A percentile compares a stretch with the other conserved stretches of the same genome.
Evolutionary conservation across 2,113 vertebrate genomes (phyloP).

Genomic region (Passer domesticus): DNA sequence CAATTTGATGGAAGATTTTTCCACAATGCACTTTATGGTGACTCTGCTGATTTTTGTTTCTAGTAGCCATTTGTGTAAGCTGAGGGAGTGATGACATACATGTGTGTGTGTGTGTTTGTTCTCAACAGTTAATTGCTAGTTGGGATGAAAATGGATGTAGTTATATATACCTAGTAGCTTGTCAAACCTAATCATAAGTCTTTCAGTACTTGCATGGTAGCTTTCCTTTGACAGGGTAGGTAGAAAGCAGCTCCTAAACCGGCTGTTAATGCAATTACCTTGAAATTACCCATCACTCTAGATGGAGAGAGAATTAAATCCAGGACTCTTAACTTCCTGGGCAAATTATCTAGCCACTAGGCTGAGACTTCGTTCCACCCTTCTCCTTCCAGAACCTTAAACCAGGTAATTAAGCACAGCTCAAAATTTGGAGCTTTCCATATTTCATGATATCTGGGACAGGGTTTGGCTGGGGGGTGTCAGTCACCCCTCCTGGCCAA

Average conservation of each 20-base stretch:
- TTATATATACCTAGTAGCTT: background rate
- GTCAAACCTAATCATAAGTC: background rate
- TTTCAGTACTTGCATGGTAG: background rate
- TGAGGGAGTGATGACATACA: background rate
- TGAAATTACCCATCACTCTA: background rate
- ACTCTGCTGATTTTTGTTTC: background rate
- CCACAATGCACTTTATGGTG: background rate
- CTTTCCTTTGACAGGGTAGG: background rate
- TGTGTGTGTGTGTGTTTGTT: background rate
- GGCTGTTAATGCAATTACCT: background rate
- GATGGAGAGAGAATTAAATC: background rate
- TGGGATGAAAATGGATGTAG: background rate
- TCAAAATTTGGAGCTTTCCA: background rate
- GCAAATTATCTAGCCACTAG: background rate
- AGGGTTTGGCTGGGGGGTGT: background rate
- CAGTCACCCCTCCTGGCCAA: background rate
- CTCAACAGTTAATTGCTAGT: background rate
- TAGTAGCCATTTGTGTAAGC: background rate
- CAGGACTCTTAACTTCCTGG: background rate
- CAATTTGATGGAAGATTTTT: background rate
- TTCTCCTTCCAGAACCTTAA: background rate
- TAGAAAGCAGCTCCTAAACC: background rate
- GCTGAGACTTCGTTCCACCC: background rate
- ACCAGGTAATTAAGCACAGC: background rate
- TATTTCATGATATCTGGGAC: background rate